Conservation (phyloP, 2,113 vertebrate genomes). For the Grammomys dolichurus region DNA sequence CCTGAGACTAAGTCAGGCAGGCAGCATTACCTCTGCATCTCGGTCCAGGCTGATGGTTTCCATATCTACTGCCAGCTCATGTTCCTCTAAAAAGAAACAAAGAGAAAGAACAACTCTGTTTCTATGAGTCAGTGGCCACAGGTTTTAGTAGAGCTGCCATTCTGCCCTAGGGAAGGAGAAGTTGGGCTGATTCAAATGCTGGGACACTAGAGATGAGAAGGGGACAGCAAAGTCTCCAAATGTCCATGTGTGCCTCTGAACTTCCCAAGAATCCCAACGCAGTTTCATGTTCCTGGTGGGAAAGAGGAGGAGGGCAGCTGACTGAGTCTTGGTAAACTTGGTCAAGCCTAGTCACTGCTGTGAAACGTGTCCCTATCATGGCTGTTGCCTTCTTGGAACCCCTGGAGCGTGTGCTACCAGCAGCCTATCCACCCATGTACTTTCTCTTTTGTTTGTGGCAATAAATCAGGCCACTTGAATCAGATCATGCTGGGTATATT, state of each 20-base stretch:
- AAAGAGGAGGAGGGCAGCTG: neutral
- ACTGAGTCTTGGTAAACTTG: neutral
- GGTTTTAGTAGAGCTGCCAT: neutral
- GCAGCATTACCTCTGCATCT: slow-evolving; percentile 94
- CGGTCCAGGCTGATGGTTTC: slow-evolving; percentile 96
- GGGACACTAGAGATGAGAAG: neutral
- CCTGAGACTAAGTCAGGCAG: neutral
- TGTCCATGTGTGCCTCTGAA: neutral
- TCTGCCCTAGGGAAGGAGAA: neutral
- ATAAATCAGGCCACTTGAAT: slow-evolving; percentile 12
- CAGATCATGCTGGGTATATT: neutral
- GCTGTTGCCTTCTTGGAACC: neutral
- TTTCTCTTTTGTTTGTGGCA: slow-evolving; percentile 26
- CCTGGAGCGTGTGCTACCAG: neutral
- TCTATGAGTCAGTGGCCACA: neutral
- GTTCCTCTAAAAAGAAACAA: slow-evolving; percentile 88
- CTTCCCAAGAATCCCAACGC: neutral
- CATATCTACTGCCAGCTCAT: slow-evolving; percentile 97
- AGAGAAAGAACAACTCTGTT: neutral
- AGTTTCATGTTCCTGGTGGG: neutral
- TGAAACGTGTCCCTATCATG: neutral
- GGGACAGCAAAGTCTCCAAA: neutral
- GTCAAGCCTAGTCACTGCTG: neutral
- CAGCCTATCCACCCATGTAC: neutral
- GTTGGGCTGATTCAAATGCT: neutral